A percentile compares a stretch with the other conserved stretches of the same genome.
These are phyloP conservation scores for Chlorospingus semifuscus DNA, from an alignment of 2,797 vertebrate genomes.

Conservation along the genomic window DNA sequence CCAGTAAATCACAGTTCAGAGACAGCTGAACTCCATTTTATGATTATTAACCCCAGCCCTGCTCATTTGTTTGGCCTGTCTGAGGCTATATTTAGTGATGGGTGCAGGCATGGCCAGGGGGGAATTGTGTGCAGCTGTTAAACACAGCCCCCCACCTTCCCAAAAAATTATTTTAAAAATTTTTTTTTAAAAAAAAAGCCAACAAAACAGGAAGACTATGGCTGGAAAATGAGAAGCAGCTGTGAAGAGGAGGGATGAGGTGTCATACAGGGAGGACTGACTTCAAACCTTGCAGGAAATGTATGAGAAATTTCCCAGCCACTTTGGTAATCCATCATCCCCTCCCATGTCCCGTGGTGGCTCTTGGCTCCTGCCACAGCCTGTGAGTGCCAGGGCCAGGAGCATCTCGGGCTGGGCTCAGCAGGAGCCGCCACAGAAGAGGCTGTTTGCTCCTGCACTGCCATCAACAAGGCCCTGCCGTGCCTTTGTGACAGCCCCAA, in stretches of 20 bases:
- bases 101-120: conserved; percentile 17
- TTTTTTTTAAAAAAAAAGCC: background rate
- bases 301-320: background rate
- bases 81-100: conserved; percentile 39
- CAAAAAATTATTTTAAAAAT: background rate
- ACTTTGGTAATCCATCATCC: background rate
- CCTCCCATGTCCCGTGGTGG: accelerated
- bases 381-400: background rate
- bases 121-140: conserved; percentile 8
- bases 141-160: background rate
- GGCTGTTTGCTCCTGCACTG: accelerated
- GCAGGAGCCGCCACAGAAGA: accelerated
- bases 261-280: background rate
- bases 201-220: conserved; percentile 62
- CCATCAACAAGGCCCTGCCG: background rate
- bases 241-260: conserved; percentile 23
- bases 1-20: conserved; percentile 59
- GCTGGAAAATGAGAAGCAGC: conserved; percentile 41
- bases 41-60: conserved; percentile 45
- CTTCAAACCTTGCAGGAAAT: conserved; percentile 19
- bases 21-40: conserved; percentile 48
- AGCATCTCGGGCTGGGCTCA: background rate
- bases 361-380: background rate
- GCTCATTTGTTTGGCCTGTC: conserved; percentile 35
- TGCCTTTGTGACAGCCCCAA: background rate